Evolutionary conservation across 2,888 invertebrate genomes (phyloP), one percentile per base, ranked within the genome.

Genomic region (Drosophila tripunctata): DNA sequence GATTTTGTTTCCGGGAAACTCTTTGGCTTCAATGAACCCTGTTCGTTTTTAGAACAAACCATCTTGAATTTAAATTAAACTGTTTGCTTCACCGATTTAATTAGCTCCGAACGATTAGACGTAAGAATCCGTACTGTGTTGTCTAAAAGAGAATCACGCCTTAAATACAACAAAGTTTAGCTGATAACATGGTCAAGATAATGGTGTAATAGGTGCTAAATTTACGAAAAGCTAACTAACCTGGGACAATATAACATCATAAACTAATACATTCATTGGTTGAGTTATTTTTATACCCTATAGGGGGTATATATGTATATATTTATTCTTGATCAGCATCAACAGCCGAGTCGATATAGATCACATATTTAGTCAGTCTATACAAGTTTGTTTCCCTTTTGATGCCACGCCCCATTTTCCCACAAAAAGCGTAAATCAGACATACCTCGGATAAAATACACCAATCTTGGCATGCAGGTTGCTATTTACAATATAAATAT

Each of bases 151-250:
- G 19, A 10, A 21, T 1, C 22, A 31, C 15, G 3, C 4, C 4
- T 43, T 52, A 52, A 40, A 40, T 52, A 43, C 52, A 8, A 33
- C 41, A 30, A 21, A 4, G 14, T 22, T 43, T 8, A 41, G 14
- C 52, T 52, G 52, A 52, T 52, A 52, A 52, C 41, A 41, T 12
- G 8, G n/a, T 22, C 15, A 3, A 22, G 52, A 43, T 15, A 15
- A 17, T 52, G 52, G 52, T 52, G 52, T 43, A 52, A 52, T 43
- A 48, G 15, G 2, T 22, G 35, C 10, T 22, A n/a, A 17, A 14
- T 30, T n/a, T 19, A 17, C 17, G 12, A 8, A 36, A 36, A n/a
- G n/a, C 21, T n/a, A n/a, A n/a, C n/a, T 8, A 22, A 24, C 48
- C 48, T 24, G 8, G 12, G 24, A 21, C 7, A 35, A 36, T 8